These are phyloP conservation scores for Chironomus riparius DNA, from an alignment of 2,888 invertebrate species.

Conservation along the genomic window DNA sequence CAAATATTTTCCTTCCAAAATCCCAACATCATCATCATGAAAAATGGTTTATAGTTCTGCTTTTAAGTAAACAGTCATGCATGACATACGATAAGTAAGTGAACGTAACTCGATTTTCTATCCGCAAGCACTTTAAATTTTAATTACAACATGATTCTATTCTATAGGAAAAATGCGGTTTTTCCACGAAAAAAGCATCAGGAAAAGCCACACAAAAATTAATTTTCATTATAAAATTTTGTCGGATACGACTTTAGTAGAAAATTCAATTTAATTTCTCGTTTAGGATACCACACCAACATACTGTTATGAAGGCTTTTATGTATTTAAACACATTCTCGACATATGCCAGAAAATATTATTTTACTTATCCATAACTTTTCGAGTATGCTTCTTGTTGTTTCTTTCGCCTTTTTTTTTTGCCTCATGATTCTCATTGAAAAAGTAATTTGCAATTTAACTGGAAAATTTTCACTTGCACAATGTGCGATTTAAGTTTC, in stretches of 20 bases:
- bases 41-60: no score
- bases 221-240: background rate
- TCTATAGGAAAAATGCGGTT: background rate
- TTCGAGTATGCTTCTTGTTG: no score
- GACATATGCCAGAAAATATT: background rate
- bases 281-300: background rate
- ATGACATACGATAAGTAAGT: background rate
- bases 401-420: background rate
- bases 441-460: no score
- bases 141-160: background rate
- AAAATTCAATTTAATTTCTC: background rate
- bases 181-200: background rate
- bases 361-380: no score
- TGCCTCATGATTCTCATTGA: no score
- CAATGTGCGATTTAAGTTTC: background rate
- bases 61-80: no score
- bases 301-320: background rate
- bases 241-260: background rate
- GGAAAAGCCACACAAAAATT: background rate
- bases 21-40: no score
- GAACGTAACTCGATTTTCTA: background rate
- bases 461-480: background rate
- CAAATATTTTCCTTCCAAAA: no score
- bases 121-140: conserved; percentile 4
- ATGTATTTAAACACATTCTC: background rate